phyloP scores from a whole-genome alignment of 2,113 vertebrate genomes.

The Thamnophis sirtalis region DNA sequence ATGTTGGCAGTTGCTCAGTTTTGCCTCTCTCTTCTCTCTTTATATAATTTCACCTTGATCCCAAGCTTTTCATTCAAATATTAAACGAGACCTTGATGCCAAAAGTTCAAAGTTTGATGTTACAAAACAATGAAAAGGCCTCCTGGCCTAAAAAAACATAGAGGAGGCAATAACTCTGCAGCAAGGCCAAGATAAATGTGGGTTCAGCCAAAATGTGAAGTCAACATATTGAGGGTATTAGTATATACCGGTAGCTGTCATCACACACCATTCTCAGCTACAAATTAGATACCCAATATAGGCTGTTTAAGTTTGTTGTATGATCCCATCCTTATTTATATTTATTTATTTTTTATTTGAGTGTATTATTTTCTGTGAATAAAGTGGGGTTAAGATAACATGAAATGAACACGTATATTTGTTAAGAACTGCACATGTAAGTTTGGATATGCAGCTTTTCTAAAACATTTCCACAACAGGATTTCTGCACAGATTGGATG shows the following conservation, averaged over 20 bases:
- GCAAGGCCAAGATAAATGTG: not conserved
- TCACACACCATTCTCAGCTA: not conserved
- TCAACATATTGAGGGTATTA: not conserved
- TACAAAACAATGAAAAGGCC: not conserved
- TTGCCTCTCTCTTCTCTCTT: not conserved
- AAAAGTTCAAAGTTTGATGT: constrained; percentile 12
- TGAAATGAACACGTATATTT: not conserved
- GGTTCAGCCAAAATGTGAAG: not conserved
- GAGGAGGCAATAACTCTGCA: not conserved
- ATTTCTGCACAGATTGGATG: not conserved
- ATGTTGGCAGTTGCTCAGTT: not conserved
- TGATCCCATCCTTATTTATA: not conserved
- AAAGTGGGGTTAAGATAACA: not conserved
- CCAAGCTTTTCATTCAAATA: not conserved
- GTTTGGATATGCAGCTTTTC: not conserved
- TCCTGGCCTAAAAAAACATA: not conserved
- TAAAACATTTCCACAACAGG: not conserved
- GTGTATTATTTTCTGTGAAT: not conserved
- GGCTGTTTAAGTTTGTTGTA: not conserved
- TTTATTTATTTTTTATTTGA: not conserved
- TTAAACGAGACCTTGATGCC: not conserved
- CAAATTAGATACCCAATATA: not conserved
- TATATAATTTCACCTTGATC: not conserved
- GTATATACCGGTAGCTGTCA: not conserved
- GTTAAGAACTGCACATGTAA: not conserved